Base-by-base conservation (phyloP, 2,113 vertebrate species). In the Vulpes vulpes region DNA sequence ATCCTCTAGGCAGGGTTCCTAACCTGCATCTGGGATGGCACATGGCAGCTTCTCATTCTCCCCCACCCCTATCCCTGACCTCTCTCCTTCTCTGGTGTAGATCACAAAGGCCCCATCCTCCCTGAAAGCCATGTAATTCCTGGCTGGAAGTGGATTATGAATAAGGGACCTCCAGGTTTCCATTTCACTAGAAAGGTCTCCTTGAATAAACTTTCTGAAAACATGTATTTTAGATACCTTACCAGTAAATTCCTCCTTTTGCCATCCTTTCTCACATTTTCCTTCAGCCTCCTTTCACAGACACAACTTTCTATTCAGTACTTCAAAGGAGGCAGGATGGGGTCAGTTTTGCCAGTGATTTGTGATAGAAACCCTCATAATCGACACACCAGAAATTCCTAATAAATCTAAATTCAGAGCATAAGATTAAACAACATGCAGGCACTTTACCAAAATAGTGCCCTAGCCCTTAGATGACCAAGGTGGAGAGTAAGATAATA, bases 191-290 rank as follows among this genome's bases (percentile, higher is more conserved):
- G 12, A 78, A 94, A 82, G 51, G 14, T 64, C 38, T 67, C 53
- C 30, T 81, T 92, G 3, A 85, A 22, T 51, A 94, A 85, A 95
- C 14, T 81, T 82, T 17, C 51, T 91, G 23, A 93, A 95, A 85
- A 53, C 51, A 32, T 51, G 1, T 17, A 19, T 20, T 82, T 59
- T 22, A 65, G 76, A 69, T 83, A 74, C 10, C 8, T 92, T 51
- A 55, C 57, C 30, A 38, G 0, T 32, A 71, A 91, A 22, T 17
- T 38, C 51, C 51, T 43, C 25, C 5, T 38, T 84, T 38, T 59
- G 30, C 65, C 49, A 11, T 64, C 4, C 4, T 74, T 78, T 67
- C 53, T 76, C n/a, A 57, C 27, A 25, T 85, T 86, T 32, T 91
- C 55, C 64, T 78, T n/a, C 81, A 74, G 43, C 23, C 19, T 55